phyloP scores from a whole-genome alignment of 2,113 vertebrate genomes.

The Sapajus apella region DNA sequence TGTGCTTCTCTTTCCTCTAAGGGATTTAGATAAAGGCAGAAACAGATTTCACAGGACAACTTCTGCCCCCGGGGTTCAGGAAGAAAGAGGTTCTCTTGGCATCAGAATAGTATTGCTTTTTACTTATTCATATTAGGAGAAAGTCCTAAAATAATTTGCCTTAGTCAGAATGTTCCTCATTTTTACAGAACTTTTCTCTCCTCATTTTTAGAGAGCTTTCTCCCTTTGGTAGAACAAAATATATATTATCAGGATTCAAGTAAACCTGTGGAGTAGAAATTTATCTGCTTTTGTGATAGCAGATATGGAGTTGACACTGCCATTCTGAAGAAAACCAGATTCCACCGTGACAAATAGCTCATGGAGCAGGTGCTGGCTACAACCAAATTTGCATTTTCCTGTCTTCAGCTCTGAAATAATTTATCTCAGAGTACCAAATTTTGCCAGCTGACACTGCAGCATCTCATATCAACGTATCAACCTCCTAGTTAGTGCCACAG shows the following conservation, averaged over 20 bases:
- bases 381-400: not conserved
- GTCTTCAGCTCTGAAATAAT: not conserved
- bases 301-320: not conserved
- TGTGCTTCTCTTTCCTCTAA: not conserved
- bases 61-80: not conserved
- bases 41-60: not conserved
- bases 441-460: not conserved
- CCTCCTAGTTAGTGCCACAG: not conserved
- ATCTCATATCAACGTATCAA: not conserved
- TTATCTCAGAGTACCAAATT: not conserved
- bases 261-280: not conserved
- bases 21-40: not conserved
- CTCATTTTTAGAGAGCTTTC: not conserved
- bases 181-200: not conserved
- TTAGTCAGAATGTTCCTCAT: not conserved
- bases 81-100: not conserved
- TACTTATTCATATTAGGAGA: not conserved
- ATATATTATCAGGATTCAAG: slow-evolving; percentile 35
- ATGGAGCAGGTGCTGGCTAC: not conserved
- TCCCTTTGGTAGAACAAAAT: not conserved
- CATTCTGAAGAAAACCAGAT: not conserved
- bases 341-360: not conserved
- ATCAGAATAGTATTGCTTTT: not conserved
- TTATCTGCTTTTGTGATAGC: not conserved
- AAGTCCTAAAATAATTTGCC: not conserved